Evolutionary conservation across 2,888 invertebrate genomes (phyloP), one percentile per base, ranked within the genome.

Genomic region (Argyra leucocephala): DNA sequence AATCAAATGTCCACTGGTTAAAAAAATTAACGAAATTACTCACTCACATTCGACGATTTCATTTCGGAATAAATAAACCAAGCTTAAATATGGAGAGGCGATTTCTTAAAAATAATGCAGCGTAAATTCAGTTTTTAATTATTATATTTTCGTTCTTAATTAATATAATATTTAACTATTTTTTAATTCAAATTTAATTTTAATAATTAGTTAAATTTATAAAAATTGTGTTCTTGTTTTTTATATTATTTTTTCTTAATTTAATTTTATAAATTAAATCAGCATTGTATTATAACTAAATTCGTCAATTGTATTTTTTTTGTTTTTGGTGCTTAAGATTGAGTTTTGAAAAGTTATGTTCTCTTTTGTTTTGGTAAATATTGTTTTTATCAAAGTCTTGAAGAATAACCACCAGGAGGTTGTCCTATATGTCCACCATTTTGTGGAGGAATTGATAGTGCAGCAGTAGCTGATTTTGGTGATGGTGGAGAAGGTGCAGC

Each of bases 321-420:
- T 58, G 7, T 58, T 37, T 37, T 37, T 37, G 37, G 37, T 37
- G 37, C 37, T 37, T 58, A 58, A n/a, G n/a, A 7, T 58, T 58
- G n/a, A n/a, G n/a, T n/a, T n/a, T n/a, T 7, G 7, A 57, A 57
- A 21, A 6, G 6, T n/a, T 22, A 6, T 22, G 58, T 12, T 58
- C 7, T 22, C 22, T n/a, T n/a, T n/a, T n/a, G 12, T 22, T 22
- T 21, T 22, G 58, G 9, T 22, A 22, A 58, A 22, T 18, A 12
- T 22, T n/a, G 2, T 31, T 21, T 61, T 61, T 61, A 61, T 31
- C 61, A 61, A 22, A 61, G 24, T 21, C 86, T 85, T 1, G 86
- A 85, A 5, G 86, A 86, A 76, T 83, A 86, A 2, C 87, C 86
- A 66, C 86, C 86, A 1, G 87, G 86, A 57, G 86, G 87, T 59